Evolutionary conservation across 2,888 invertebrate species (phyloP).

Genomic region (Papilio protenor): DNA sequence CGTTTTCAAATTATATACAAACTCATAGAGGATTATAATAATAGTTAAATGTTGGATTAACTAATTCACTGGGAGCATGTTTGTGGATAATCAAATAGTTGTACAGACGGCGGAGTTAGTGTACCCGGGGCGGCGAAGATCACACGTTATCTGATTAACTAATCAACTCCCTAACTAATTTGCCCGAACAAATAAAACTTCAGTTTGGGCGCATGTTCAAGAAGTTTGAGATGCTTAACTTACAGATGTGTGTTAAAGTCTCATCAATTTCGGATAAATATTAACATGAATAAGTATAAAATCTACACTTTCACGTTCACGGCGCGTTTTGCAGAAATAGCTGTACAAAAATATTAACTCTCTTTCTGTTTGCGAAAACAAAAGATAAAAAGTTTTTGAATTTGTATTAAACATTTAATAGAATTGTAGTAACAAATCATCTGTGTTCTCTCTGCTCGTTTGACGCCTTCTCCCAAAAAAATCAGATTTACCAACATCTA

Average conservation of each 20-base stretch:
- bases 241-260: not conserved
- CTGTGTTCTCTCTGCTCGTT: too few relatives aligned
- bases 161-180: constrained; percentile 19
- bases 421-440: too few relatives aligned
- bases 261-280: not conserved
- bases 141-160: constrained; percentile 28
- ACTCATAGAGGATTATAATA: not conserved
- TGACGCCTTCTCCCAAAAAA: too few relatives aligned
- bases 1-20: not conserved
- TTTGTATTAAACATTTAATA: too few relatives aligned
- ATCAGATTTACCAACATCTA: too few relatives aligned
- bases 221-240: not conserved
- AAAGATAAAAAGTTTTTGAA: too few relatives aligned
- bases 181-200: constrained; percentile 21
- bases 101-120: constrained; percentile 9
- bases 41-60: constrained; percentile 2
- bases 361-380: too few relatives aligned
- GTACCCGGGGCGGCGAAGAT: constrained; percentile 17
- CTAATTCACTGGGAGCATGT: constrained; percentile 4
- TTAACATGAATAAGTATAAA: too few relatives aligned
- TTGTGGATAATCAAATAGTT: constrained; percentile 26
- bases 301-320: too few relatives aligned
- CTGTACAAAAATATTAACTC: too few relatives aligned
- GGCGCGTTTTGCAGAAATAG: too few relatives aligned
- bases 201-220: constrained; percentile 12